Conservation (phyloP, 92 coral and sea anemone species). For the Pocillopora meandrina region DNA sequence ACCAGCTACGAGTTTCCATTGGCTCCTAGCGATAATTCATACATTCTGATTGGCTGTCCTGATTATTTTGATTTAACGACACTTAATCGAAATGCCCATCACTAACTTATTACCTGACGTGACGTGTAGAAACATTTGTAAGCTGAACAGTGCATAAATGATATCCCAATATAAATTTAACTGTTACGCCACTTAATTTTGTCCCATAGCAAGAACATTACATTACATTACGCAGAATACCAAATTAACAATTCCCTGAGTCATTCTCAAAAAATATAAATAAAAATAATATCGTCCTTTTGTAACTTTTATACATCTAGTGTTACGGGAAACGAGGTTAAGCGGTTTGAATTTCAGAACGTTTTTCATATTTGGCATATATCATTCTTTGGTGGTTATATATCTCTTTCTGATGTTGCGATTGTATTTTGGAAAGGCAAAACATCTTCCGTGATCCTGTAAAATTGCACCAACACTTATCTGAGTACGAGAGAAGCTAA, state of each 20-base stretch:
- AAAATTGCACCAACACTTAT: not conserved
- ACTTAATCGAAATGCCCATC: too few relatives aligned
- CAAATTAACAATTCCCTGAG: not conserved
- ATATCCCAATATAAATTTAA: too few relatives aligned
- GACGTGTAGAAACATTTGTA: too few relatives aligned
- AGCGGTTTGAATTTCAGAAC: not conserved
- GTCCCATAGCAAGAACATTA: not conserved
- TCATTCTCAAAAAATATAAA: slow-evolving; percentile 34
- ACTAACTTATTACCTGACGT: too few relatives aligned
- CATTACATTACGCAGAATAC: not conserved
- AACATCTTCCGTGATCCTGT: not conserved
- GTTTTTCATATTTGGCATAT: not conserved
- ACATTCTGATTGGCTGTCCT: too few relatives aligned
- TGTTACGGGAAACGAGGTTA: not conserved
- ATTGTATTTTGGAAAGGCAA: not conserved
- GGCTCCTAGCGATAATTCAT: too few relatives aligned
- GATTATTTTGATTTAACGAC: too few relatives aligned
- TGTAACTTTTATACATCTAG: slow-evolving; percentile 10
- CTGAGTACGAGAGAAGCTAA: not conserved
- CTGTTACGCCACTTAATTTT: not conserved
- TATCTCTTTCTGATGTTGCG: not conserved
- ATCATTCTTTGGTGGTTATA: not conserved
- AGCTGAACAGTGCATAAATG: too few relatives aligned
- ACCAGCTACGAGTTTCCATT: too few relatives aligned
- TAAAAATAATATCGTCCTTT: slow-evolving; percentile 31